Percentiles rank a stretch among this genome's conserved stretches.
Evolutionary conservation across 2,797 vertebrate species (phyloP).

Genomic region (Gymnoscopelus microlampas): DNA sequence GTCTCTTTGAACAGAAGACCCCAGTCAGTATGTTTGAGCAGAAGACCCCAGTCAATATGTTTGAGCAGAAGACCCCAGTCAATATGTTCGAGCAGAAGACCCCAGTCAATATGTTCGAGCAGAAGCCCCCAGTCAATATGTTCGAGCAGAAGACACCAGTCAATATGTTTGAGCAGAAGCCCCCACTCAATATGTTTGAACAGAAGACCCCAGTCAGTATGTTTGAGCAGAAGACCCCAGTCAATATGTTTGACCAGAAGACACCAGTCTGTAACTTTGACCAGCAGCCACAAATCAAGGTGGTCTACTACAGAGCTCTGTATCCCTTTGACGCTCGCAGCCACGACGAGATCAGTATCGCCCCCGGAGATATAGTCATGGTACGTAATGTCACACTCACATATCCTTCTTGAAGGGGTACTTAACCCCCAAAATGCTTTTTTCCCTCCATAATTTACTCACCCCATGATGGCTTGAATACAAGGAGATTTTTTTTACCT

Average conservation of each 20-base stretch:
- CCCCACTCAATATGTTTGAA: not conserved
- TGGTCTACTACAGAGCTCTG: slow-evolving; percentile 95
- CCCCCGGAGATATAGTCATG: slow-evolving; percentile 96
- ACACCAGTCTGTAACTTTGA: slow-evolving; percentile 83
- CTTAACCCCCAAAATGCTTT: too few species aligned
- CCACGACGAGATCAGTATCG: slow-evolving; percentile 96
- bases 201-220: slow-evolving; percentile 20
- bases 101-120: not conserved
- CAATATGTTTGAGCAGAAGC: not conserved
- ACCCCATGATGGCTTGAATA: too few species aligned
- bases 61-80: too few species aligned
- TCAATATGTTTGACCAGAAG: slow-evolving; percentile 87
- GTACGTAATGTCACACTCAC: slow-evolving; percentile 74
- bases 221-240: slow-evolving; percentile 79
- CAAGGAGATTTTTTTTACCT: too few species aligned
- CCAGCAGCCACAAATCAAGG: slow-evolving; percentile 85
- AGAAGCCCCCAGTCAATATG: not conserved
- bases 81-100: too few species aligned
- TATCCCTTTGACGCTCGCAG: slow-evolving; percentile 98
- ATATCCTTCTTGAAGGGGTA: not conserved
- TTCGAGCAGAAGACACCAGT: not conserved
- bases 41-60: too few species aligned
- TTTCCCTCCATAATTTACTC: too few species aligned
- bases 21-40: too few species aligned
- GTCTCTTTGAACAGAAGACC: too few species aligned